Conservation (phyloP, 2,797 vertebrate species). For the Coccyzus lansbergi region DNA sequence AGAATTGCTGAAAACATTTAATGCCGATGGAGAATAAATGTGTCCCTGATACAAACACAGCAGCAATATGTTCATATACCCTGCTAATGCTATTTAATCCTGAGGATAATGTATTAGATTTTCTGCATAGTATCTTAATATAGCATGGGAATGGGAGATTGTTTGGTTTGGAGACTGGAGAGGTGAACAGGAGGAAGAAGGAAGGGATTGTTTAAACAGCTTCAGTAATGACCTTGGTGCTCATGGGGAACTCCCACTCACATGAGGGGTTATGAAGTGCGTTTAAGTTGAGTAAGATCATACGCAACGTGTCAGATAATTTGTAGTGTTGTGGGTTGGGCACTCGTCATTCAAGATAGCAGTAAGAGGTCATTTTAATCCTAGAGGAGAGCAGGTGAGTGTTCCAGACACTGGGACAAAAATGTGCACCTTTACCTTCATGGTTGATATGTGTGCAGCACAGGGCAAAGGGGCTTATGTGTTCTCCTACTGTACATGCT, state of each 20-base stretch:
- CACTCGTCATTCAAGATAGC: neutral
- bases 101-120: slow-evolving; percentile 38
- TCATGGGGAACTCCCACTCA: neutral
- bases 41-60: neutral
- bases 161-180: neutral
- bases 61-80: neutral
- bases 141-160: neutral
- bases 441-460: neutral
- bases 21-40: neutral
- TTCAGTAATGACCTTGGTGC: neutral
- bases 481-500: neutral
- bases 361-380: neutral
- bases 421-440: neutral
- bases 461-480: neutral
- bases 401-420: neutral
- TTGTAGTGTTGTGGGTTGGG: neutral
- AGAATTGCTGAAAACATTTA: neutral
- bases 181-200: neutral
- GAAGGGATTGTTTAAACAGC: neutral
- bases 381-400: rapidly evolving
- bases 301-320: neutral
- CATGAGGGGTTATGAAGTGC: neutral
- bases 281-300: neutral
- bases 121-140: slow-evolving; percentile 27
- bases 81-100: slow-evolving; percentile 38